Percentiles rank a stretch among this genome's conserved stretches.
Evolutionary conservation across 2,888 invertebrate species (phyloP).

Genomic region (Lasioglossum leucozonium): DNA sequence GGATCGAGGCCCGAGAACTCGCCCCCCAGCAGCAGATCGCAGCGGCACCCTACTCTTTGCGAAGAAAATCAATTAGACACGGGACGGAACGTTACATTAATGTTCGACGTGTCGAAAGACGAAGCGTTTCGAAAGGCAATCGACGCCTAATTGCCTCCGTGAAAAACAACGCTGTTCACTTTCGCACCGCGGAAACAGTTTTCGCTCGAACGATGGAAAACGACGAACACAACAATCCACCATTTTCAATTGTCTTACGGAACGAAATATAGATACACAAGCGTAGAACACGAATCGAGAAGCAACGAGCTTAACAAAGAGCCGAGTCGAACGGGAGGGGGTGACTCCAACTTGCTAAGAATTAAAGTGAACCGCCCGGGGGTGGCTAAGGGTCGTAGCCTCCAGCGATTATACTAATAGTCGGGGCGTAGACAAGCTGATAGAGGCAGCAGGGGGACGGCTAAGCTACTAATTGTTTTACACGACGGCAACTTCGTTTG

Average conservation of each 20-base stretch:
- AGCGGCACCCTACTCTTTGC: slow-evolving; percentile 43
- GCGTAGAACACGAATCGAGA: slow-evolving; percentile 18
- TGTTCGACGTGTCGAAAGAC: slow-evolving; percentile 66
- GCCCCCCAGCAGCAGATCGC: slow-evolving; percentile 47
- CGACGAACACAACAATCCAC: not conserved
- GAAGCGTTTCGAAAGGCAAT: slow-evolving; percentile 35
- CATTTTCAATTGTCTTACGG: not conserved
- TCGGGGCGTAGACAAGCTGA: slow-evolving; percentile 81
- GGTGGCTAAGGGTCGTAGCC: slow-evolving; percentile 78
- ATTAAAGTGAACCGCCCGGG: slow-evolving; percentile 79
- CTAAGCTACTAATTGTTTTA: slow-evolving; percentile 81
- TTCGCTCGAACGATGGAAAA: not conserved
- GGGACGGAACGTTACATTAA: slow-evolving; percentile 70
- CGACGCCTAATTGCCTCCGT: slow-evolving; percentile 31
- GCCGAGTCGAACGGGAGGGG: slow-evolving; percentile 48
- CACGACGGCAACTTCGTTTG: slow-evolving; percentile 72
- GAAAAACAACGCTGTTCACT: slow-evolving; percentile 18
- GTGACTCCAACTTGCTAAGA: slow-evolving; percentile 80
- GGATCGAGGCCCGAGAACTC: slow-evolving; percentile 49
- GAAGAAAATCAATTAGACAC: slow-evolving; percentile 81
- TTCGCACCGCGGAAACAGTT: not conserved
- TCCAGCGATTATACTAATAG: slow-evolving; percentile 82
- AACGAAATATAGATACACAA: slow-evolving; percentile 22
- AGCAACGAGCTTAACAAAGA: slow-evolving; percentile 65
- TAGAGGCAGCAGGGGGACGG: slow-evolving; percentile 70